Conservation (phyloP, 2,888 invertebrate genomes). For the Lapara coniferarum region DNA sequence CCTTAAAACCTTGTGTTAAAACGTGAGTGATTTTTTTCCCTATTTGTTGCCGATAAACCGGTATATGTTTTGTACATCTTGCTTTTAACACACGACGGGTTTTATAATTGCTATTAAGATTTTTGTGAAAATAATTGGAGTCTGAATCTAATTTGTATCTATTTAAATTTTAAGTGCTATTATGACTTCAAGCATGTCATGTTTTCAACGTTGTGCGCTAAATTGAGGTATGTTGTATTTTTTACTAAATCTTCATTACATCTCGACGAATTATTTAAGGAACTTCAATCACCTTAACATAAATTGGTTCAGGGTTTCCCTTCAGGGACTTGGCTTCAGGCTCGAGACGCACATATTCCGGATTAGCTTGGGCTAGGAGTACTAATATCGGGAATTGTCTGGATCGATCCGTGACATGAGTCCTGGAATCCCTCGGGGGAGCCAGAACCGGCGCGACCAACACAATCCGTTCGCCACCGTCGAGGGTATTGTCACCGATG, state of each 20-base stretch:
- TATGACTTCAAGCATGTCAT: background rate
- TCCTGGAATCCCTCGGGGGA: conserved; percentile 68
- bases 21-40: conserved; percentile 3
- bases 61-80: conserved; percentile 15
- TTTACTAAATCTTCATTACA: background rate
- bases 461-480: conserved; percentile 64
- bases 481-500: conserved; percentile 65
- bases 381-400: conserved; percentile 75
- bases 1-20: conserved; percentile 11
- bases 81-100: conserved; percentile 20
- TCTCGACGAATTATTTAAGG: background rate
- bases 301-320: conserved; percentile 63
- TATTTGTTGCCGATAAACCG: conserved; percentile 8
- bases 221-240: background rate
- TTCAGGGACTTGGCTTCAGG: conserved; percentile 66
- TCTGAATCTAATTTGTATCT: conserved; percentile 16
- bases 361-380: conserved; percentile 60
- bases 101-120: conserved; percentile 25
- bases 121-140: conserved; percentile 24
- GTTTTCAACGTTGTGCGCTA: background rate
- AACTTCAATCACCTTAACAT: conserved; percentile 65
- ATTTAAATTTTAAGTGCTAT: conserved; percentile 8
- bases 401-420: conserved; percentile 64
- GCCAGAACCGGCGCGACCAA: conserved; percentile 74
- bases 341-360: conserved; percentile 48